Percentiles rank a stretch among this genome's conserved stretches.
Conservation (phyloP, 2,113 vertebrate species). For the Daphoenositta chrysoptera region DNA sequence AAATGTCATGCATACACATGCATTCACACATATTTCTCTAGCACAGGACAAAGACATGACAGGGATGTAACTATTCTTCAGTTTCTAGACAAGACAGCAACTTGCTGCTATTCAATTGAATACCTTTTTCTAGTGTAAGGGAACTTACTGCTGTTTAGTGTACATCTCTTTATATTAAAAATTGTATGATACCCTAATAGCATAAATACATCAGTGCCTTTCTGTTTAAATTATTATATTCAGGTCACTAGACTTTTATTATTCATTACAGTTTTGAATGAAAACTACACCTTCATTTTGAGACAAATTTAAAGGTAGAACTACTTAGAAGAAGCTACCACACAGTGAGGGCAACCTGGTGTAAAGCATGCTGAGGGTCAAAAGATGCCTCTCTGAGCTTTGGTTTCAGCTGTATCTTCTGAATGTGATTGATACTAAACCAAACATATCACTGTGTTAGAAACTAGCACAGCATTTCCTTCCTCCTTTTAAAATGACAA, state of each 20-base stretch:
- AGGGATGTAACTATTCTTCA: background rate
- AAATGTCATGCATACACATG: background rate
- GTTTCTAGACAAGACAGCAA: background rate
- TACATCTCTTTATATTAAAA: background rate
- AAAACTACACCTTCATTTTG: background rate
- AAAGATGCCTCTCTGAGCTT: background rate
- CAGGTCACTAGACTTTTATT: background rate
- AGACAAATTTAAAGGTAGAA: background rate
- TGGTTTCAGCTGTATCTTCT: background rate
- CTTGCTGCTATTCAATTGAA: background rate
- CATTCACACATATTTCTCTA: background rate
- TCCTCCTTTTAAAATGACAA: background rate
- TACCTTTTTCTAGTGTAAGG: background rate
- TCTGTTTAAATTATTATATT: background rate
- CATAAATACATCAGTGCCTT: background rate
- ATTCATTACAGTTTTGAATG: background rate
- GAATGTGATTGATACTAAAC: background rate
- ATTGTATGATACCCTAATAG: background rate
- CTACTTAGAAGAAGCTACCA: background rate
- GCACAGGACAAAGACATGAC: background rate
- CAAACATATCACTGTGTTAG: background rate
- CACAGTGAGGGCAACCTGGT: background rate
- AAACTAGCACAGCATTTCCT: background rate
- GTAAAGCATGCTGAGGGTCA: background rate
- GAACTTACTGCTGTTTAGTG: background rate